Conservation (phyloP, 2,888 invertebrate species). For the Callyntrura guangdongensis region DNA sequence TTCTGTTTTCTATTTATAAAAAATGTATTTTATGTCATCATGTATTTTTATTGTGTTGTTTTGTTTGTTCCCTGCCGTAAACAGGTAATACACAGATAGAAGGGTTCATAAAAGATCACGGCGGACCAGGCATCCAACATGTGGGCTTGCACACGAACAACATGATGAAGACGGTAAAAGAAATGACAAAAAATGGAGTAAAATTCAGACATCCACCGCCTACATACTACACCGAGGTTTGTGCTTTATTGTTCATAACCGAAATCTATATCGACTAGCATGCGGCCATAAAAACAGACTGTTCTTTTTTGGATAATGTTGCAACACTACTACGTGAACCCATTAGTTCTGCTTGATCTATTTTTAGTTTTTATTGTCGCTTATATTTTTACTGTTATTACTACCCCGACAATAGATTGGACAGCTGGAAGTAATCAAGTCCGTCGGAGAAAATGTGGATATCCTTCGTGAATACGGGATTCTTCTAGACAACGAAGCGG, state of each 20-base stretch:
- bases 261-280: not conserved
- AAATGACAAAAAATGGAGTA: slow-evolving; percentile 85
- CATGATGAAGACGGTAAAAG: slow-evolving; percentile 86
- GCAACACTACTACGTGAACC: not conserved
- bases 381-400: slow-evolving; percentile 45
- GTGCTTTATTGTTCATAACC: slow-evolving; percentile 80
- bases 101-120: slow-evolving; percentile 86
- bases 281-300: not conserved
- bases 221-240: slow-evolving; percentile 86
- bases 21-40: slow-evolving; percentile 7
- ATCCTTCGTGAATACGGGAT: slow-evolving; percentile 86
- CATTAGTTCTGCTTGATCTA: slow-evolving; percentile 41
- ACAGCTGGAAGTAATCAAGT: slow-evolving; percentile 86
- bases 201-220: slow-evolving; percentile 86
- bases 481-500: slow-evolving; percentile 86
- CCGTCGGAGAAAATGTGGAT: slow-evolving; percentile 85
- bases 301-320: not conserved
- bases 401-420: slow-evolving; percentile 78
- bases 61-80: slow-evolving; percentile 19
- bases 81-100: slow-evolving; percentile 86
- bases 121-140: slow-evolving; percentile 87
- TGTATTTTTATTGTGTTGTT: slow-evolving; percentile 19
- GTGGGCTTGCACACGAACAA: slow-evolving; percentile 86
- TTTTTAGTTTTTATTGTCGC: slow-evolving; percentile 54
- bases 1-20: slow-evolving; percentile 32